These are phyloP conservation scores for Calameuta idolon DNA, from an alignment of 2,888 invertebrate genomes.

Conservation along the genomic window DNA sequence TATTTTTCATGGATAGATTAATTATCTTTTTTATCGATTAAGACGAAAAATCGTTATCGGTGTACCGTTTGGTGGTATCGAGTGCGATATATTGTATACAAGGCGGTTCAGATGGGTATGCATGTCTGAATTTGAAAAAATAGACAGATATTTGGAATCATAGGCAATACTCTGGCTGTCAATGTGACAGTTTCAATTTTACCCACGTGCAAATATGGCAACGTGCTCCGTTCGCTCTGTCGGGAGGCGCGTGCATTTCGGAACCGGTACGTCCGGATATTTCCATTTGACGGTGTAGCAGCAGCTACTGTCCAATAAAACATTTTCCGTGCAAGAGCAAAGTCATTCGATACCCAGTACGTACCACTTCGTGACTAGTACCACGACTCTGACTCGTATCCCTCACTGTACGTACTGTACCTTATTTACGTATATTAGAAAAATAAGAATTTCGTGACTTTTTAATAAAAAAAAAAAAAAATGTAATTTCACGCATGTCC, in stretches of 20 bases:
- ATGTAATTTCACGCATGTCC: too few species aligned
- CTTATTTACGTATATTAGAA: too few species aligned
- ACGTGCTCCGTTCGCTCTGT: not conserved
- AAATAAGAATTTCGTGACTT: too few species aligned
- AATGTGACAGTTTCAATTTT: not conserved
- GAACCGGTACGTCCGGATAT: not conserved
- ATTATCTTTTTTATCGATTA: too few species aligned
- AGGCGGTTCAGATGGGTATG: not conserved
- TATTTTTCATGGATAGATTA: too few species aligned
- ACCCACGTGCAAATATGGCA: not conserved
- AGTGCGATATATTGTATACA: not conserved
- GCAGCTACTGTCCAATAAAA: conserved; percentile 22
- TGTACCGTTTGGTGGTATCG: not conserved
- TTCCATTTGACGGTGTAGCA: not conserved
- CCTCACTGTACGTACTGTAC: too few species aligned
- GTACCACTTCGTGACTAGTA: conserved; percentile 47
- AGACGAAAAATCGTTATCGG: not conserved
- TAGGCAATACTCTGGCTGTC: not conserved
- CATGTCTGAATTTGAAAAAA: not conserved
- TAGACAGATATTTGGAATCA: not conserved
- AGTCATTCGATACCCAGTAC: conserved; percentile 28
- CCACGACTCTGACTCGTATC: conserved; percentile 22
- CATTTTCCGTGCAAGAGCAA: conserved; percentile 38
- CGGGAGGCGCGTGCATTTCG: not conserved
- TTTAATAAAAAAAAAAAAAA: too few species aligned